A percentile compares a stretch with the other conserved stretches of the same genome.
phyloP scores from a whole-genome alignment of 1,140 invertebrate genomes.

The Pantala flavescens region DNA sequence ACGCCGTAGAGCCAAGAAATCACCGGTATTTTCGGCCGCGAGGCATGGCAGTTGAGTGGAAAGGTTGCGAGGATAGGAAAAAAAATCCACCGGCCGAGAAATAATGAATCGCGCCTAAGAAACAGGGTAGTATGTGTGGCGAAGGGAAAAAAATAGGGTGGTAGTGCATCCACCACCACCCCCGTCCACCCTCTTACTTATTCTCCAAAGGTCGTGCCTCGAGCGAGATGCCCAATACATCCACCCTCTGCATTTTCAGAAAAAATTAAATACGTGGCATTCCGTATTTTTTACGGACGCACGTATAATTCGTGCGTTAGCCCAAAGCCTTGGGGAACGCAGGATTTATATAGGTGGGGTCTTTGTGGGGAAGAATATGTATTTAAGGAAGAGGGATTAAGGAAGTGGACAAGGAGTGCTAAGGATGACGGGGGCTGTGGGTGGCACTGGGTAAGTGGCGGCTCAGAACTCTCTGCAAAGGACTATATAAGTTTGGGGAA shows the following conservation, averaged over 20 bases:
- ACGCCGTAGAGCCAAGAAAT: neutral
- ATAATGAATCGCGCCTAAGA: constrained; percentile 1
- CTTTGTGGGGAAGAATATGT: neutral
- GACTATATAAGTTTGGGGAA: too few species aligned
- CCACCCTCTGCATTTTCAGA: neutral
- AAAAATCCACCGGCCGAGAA: neutral
- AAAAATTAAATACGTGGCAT: neutral
- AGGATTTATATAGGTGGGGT: neutral
- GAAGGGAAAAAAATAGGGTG: neutral
- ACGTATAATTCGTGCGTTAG: neutral
- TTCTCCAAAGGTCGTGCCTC: neutral
- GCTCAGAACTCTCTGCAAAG: too few species aligned
- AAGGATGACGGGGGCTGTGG: too few species aligned
- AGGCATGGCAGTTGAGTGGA: neutral
- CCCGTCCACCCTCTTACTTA: neutral
- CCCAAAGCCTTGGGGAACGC: neutral
- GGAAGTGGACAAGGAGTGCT: neutral
- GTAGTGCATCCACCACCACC: neutral
- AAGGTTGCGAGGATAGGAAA: neutral
- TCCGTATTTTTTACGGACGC: neutral
- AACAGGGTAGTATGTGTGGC: neutral
- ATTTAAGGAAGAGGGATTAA: neutral
- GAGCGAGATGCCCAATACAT: neutral
- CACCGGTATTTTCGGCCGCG: neutral
- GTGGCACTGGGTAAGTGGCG: too few species aligned